A percentile compares a stretch with the other conserved stretches of the same genome.
phyloP scores from a whole-genome alignment of 2,113 vertebrate species.

The Danionella cerebrum region DNA sequence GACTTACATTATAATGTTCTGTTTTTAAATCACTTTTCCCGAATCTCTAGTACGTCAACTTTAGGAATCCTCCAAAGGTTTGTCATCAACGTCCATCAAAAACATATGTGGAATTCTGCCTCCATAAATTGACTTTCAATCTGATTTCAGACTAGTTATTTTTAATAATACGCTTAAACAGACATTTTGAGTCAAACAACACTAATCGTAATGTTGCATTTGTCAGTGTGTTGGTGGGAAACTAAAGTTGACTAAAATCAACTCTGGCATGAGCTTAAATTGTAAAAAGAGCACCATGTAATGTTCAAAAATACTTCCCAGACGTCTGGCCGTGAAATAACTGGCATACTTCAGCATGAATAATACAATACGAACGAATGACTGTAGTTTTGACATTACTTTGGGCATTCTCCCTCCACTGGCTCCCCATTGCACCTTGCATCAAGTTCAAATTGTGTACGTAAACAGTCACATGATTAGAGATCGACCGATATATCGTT shows the following conservation, averaged over 20 bases:
- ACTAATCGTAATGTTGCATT: conserved; percentile 2
- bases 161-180: too few species aligned
- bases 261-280: conserved; percentile 26
- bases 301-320: conserved; percentile 40
- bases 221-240: background rate
- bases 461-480: too few species aligned
- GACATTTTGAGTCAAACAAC: too few species aligned
- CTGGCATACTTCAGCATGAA: conserved; percentile 42
- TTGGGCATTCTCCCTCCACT: too few species aligned
- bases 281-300: background rate
- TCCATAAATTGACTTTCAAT: background rate
- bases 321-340: conserved; percentile 47
- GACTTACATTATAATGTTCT: background rate
- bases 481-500: too few species aligned
- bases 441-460: too few species aligned
- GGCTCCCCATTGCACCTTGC: too few species aligned
- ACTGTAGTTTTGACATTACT: conserved; percentile 33
- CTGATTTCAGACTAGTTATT: background rate
- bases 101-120: background rate
- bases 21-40: background rate
- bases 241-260: conserved; percentile 23
- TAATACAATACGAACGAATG: conserved; percentile 49
- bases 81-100: conserved; percentile 19
- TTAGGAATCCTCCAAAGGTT: background rate
- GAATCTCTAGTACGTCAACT: background rate